A percentile compares a stretch with the other conserved stretches of the same genome.
These are phyloP conservation scores for Dicrurus megarhynchus DNA, from an alignment of 2,113 vertebrate genomes.

Conservation along the genomic window DNA sequence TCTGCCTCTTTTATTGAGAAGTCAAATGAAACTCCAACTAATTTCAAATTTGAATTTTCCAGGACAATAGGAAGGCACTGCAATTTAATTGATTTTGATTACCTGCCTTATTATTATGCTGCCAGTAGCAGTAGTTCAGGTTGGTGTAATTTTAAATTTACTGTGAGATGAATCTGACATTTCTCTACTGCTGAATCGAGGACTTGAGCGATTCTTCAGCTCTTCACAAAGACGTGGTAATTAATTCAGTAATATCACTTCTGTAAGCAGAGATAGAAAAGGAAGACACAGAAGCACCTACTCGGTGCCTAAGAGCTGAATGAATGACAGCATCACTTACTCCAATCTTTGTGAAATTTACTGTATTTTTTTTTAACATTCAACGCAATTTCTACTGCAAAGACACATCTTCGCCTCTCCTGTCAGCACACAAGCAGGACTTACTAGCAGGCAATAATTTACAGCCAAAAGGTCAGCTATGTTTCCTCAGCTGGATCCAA, in stretches of 20 bases:
- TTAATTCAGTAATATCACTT: slow-evolving; percentile 51
- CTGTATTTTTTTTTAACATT: background rate
- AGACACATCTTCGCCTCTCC: background rate
- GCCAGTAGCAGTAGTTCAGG: slow-evolving; percentile 31
- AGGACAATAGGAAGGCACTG: slow-evolving; percentile 48
- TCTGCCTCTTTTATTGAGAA: background rate
- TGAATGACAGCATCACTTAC: background rate
- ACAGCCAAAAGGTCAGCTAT: background rate
- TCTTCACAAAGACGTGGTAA: slow-evolving; percentile 44
- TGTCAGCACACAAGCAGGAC: background rate
- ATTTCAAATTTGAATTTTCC: slow-evolving; percentile 42
- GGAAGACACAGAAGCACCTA: slow-evolving; percentile 42
- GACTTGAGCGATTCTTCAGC: background rate
- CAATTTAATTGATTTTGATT: slow-evolving; percentile 66
- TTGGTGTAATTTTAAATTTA: slow-evolving; percentile 46
- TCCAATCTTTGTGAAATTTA: background rate
- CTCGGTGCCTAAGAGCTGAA: slow-evolving; percentile 4
- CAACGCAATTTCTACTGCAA: background rate
- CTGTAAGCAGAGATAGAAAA: slow-evolving; percentile 20
- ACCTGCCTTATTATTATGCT: slow-evolving; percentile 57
- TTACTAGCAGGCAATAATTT: background rate
- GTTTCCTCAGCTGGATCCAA: background rate
- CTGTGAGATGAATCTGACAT: slow-evolving; percentile 45
- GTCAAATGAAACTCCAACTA: slow-evolving; percentile 31
- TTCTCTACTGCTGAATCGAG: slow-evolving; percentile 12